These are phyloP conservation scores for Acrocephalus arundinaceus DNA, from an alignment of 2,113 vertebrate genomes.

Conservation along the genomic window DNA sequence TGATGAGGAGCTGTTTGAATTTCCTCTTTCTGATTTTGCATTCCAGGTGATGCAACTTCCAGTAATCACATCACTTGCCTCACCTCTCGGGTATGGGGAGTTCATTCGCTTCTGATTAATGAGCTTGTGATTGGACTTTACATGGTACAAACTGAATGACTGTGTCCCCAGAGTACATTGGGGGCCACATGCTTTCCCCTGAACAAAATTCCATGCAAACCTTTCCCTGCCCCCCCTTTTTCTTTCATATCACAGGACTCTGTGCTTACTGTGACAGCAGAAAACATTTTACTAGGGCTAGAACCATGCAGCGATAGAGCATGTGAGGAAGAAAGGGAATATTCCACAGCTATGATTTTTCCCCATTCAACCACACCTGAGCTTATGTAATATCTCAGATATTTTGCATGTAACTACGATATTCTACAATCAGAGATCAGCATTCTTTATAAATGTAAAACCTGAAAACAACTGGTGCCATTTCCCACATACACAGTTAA, in stretches of 20 bases:
- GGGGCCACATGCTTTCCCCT: not conserved
- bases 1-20: not conserved
- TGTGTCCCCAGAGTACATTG: not conserved
- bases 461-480: not conserved
- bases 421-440: not conserved
- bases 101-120: not conserved
- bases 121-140: not conserved
- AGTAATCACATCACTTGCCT: not conserved
- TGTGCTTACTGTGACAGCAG: not conserved
- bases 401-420: not conserved
- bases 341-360: not conserved
- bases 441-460: not conserved
- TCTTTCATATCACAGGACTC: not conserved
- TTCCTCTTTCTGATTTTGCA: not conserved
- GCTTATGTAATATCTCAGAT: not conserved
- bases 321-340: not conserved
- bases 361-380: not conserved
- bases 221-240: not conserved
- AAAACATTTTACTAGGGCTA: not conserved
- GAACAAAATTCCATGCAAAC: not conserved
- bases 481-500: not conserved
- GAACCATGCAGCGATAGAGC: not conserved
- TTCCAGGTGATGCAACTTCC: not conserved
- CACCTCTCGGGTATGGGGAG: not conserved
- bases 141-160: not conserved